phyloP scores from a whole-genome alignment of 2,888 invertebrate species.

The Phania funesta region DNA sequence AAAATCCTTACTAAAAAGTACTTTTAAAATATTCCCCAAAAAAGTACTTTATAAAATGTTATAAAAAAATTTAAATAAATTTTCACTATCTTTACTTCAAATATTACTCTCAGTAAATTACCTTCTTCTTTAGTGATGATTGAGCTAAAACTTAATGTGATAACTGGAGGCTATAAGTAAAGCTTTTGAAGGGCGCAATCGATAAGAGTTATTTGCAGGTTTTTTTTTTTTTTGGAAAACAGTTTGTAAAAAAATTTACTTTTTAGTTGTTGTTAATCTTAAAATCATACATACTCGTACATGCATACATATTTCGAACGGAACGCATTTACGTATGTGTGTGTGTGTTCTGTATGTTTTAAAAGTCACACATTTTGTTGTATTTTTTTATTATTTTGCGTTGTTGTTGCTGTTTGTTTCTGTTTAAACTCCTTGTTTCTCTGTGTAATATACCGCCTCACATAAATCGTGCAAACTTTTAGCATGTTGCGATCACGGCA shows the following conservation, averaged over 20 bases:
- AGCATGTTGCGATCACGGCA: conserved; percentile 65
- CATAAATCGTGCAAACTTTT: conserved; percentile 68
- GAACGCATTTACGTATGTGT: background rate
- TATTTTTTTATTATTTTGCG: conserved; percentile 13
- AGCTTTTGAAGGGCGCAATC: conserved; percentile 11
- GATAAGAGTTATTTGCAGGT: conserved; percentile 5
- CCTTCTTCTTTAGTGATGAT: background rate
- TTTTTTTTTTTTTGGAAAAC: background rate
- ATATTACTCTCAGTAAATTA: too few relatives aligned
- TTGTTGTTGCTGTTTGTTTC: conserved; percentile 22
- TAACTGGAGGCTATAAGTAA: conserved; percentile 39
- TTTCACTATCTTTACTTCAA: too few relatives aligned
- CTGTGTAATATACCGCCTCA: conserved; percentile 49
- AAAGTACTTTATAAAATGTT: too few relatives aligned
- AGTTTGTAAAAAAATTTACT: background rate
- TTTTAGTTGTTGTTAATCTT: conserved; percentile 38
- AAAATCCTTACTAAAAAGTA: too few relatives aligned
- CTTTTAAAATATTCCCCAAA: background rate
- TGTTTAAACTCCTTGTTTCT: conserved; percentile 16
- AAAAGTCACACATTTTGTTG: conserved; percentile 47
- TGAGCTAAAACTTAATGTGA: conserved; percentile 12
- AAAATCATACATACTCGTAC: background rate
- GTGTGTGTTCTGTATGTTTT: background rate
- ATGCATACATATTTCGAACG: background rate
- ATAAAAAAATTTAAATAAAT: too few relatives aligned